phyloP scores from a whole-genome alignment of 2,797 vertebrate genomes.

The Cirrhinus mrigala region DNA sequence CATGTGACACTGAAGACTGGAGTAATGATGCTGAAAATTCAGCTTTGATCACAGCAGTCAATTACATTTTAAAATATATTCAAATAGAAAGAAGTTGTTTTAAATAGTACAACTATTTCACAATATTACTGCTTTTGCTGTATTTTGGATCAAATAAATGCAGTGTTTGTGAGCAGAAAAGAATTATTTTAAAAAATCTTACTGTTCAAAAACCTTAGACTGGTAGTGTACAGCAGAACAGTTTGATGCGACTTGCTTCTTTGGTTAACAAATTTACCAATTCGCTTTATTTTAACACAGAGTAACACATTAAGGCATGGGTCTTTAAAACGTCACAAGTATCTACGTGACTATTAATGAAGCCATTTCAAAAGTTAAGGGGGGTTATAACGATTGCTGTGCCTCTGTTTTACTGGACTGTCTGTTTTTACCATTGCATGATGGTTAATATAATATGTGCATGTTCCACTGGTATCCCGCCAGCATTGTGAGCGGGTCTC shows the following conservation, averaged over 20 bases:
- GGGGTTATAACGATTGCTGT: neutral
- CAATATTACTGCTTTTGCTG: too few relatives aligned
- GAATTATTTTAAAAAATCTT: too few relatives aligned
- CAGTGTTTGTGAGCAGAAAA: too few relatives aligned
- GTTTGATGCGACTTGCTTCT: neutral
- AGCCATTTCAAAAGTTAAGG: neutral
- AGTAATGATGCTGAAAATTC: too few relatives aligned
- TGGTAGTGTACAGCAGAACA: too few relatives aligned
- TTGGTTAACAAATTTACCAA: neutral
- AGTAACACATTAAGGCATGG: neutral
- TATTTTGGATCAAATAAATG: too few relatives aligned
- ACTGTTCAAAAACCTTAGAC: too few relatives aligned
- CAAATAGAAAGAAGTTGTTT: too few relatives aligned
- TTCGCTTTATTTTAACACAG: neutral
- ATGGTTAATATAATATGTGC: neutral
- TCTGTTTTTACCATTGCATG: neutral
- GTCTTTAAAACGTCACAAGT: neutral
- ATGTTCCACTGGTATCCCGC: constrained; percentile 13
- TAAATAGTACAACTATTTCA: too few relatives aligned
- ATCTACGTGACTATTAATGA: neutral
- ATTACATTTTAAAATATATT: too few relatives aligned
- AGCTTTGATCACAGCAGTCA: too few relatives aligned
- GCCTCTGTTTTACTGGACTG: neutral
- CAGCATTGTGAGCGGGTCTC: constrained; percentile 20
- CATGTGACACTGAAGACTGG: too few relatives aligned